These are phyloP conservation scores for Troglohyphantes excavatus DNA, from an alignment of 2,888 invertebrate genomes.

Conservation along the genomic window DNA sequence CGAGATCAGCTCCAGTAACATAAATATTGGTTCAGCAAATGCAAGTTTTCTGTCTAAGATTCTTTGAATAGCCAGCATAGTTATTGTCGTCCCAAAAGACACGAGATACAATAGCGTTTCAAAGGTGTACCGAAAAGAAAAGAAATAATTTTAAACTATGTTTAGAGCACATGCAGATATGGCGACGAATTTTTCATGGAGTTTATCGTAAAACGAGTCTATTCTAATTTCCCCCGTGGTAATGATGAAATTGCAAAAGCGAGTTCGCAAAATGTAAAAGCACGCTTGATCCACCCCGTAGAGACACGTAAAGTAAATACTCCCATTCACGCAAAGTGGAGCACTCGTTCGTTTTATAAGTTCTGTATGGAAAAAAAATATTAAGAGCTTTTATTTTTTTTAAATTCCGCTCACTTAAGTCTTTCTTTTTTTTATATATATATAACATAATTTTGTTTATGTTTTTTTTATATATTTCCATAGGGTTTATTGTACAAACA, in stretches of 20 bases:
- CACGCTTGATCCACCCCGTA: background rate
- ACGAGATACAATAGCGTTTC: background rate
- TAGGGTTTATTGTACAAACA: no score
- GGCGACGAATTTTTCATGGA: constrained; percentile 23
- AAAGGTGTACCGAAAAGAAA: constrained; percentile 8
- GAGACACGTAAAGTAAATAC: constrained; percentile 36
- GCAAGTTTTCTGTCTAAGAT: background rate
- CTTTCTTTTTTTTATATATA: no score
- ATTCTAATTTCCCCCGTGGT: constrained; percentile 58
- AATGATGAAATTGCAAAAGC: constrained; percentile 43
- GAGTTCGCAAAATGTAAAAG: constrained; percentile 18
- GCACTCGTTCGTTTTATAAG: background rate
- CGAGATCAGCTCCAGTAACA: background rate
- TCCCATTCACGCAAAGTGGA: background rate
- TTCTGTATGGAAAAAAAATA: background rate
- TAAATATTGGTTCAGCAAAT: constrained; percentile 46
- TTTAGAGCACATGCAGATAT: constrained; percentile 9
- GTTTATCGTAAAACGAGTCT: constrained; percentile 23
- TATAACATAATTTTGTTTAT: no score
- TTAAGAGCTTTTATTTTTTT: no score
- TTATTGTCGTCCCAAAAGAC: constrained; percentile 27
- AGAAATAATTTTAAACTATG: constrained; percentile 41
- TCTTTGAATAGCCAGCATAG: constrained; percentile 13
- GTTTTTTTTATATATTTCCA: no score
- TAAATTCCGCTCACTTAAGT: no score